Conservation (phyloP, 2,797 vertebrate species). For the Kryptopterus vitreolus region DNA sequence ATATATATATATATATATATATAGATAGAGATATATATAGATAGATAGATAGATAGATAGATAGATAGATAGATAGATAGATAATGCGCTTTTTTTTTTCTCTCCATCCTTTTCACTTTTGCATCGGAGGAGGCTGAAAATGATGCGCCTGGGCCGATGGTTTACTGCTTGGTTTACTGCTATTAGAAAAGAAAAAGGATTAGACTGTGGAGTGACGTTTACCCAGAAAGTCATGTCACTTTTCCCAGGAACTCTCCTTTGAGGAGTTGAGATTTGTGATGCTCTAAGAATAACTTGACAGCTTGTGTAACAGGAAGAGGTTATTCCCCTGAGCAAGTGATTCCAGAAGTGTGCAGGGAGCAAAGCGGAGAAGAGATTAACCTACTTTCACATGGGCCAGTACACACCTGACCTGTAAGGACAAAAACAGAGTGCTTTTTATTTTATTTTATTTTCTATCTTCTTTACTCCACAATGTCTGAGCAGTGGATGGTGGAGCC, state of each 20-base stretch:
- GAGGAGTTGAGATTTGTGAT: conserved; percentile 55
- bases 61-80: too few relatives aligned
- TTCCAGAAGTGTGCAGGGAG: conserved; percentile 44
- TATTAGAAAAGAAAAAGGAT: background rate
- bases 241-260: conserved; percentile 24
- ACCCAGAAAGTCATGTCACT: conserved; percentile 23
- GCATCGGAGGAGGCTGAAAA: too few relatives aligned
- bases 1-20: too few relatives aligned
- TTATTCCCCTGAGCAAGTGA: conserved; percentile 48
- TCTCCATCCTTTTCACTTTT: too few relatives aligned
- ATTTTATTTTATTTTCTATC: too few relatives aligned
- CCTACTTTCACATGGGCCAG: conserved; percentile 59
- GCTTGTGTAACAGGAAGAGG: conserved; percentile 54
- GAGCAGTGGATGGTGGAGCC: background rate
- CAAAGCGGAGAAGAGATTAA: conserved; percentile 57
- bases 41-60: too few relatives aligned
- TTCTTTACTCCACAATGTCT: conserved; percentile 21
- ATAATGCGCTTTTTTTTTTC: too few relatives aligned
- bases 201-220: background rate
- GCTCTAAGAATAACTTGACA: conserved; percentile 59
- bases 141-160: too few relatives aligned
- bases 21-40: too few relatives aligned
- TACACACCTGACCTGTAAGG: conserved; percentile 57
- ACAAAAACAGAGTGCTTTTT: conserved; percentile 34
- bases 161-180: background rate